Conservation (phyloP, 2,888 invertebrate genomes). For the Rotaria socialis region DNA sequence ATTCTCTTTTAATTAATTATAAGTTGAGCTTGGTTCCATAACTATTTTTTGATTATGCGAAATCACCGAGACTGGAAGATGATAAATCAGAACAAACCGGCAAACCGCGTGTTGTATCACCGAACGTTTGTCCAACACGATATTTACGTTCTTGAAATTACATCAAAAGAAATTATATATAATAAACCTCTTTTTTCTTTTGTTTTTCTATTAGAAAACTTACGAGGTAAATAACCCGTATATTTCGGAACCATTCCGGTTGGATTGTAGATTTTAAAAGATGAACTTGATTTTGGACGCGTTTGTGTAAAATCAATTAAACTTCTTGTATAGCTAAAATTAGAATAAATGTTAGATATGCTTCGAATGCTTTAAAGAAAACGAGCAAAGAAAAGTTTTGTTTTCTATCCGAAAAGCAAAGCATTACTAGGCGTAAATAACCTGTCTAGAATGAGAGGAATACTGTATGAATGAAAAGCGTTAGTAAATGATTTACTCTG, state of each 20-base stretch:
- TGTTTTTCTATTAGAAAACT: background rate
- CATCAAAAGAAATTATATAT: background rate
- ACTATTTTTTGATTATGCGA: background rate
- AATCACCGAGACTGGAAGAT: slow-evolving; percentile 50
- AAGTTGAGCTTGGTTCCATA: background rate
- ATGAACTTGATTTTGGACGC: background rate
- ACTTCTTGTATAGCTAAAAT: too few species aligned
- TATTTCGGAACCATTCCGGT: slow-evolving; percentile 59
- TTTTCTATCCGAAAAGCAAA: background rate
- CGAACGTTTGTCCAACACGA: slow-evolving; percentile 59
- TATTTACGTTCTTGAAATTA: slow-evolving; percentile 54
- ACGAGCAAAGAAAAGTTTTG: too few species aligned
- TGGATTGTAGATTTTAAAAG: slow-evolving; percentile 38
- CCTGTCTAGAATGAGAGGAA: background rate
- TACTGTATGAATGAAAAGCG: background rate
- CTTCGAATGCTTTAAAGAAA: too few species aligned
- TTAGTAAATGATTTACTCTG: background rate
- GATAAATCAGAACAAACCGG: slow-evolving; percentile 55
- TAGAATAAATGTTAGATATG: too few species aligned
- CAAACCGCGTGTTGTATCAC: slow-evolving; percentile 57
- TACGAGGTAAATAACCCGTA: slow-evolving; percentile 55
- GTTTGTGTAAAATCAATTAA: background rate
- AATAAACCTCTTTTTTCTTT: background rate
- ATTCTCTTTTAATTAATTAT: too few species aligned
- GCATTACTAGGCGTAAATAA: background rate